Evolutionary conservation across 2,888 invertebrate genomes (phyloP), one percentile per base, ranked within the genome.

Genomic region (Harpalus rufipes): DNA sequence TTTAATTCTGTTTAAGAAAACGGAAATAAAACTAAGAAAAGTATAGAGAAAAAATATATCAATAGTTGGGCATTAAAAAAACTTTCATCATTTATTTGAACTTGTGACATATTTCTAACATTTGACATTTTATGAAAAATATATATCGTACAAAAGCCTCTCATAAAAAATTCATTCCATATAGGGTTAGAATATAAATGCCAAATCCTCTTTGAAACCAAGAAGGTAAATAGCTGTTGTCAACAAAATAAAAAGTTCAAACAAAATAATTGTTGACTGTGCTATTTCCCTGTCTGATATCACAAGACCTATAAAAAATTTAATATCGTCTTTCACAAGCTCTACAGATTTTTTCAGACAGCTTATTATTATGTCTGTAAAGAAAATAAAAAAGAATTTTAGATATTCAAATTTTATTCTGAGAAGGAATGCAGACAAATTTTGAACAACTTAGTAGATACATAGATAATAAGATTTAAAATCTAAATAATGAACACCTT

Each of bases 391-490:
- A n/a, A 68, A n/a, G 65, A 32, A 39, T 39, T 39, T 68, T 68
- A 68, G 39, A 12, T 39, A 68, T 68, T 68, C 39, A 68, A 68
- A 68, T 68, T 68, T 68, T 68, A 68, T 68, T 68, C 68, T 39
- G 68, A 12, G 25, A 68, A 39, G 21, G 65, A 32, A n/a, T 65
- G 25, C 32, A 32, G n/a, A 25, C 14, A 68, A 59, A 39, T 68
- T 68, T 68, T 63, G 25, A 63, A 63, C 63, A 63, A 63, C 8
- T 63, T 63, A 63, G 12, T 32, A 32, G 32, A 32, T 63, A 63
- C 21, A 21, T 21, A 21, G 63, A 25, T 25, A 63, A 63, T 16
- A 63, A 25, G 63, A 25, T 63, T 25, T 12, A 18, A 16, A 25
- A 18, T 21, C 12, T 25, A 18, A 63, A 63, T 12, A 10, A 21